phyloP scores from a whole-genome alignment of 2,113 vertebrate species.

The Holacanthus passer region DNA sequence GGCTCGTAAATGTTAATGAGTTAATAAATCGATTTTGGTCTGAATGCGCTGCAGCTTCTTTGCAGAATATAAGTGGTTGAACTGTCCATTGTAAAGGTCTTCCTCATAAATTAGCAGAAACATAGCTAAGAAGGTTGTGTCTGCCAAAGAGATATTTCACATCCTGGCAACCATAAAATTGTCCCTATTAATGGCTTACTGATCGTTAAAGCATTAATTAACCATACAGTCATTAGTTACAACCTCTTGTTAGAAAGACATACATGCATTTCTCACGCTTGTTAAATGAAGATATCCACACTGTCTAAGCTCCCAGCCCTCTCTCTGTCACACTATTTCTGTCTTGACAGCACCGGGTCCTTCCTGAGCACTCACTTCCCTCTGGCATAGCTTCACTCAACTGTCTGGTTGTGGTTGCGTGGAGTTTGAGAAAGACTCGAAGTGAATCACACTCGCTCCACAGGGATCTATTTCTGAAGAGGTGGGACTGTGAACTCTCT shows the following conservation, averaged over 20 bases:
- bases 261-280: background rate
- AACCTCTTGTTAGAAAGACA: background rate
- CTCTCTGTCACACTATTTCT: constrained; percentile 6
- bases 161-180: background rate
- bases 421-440: background rate
- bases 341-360: background rate
- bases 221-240: background rate
- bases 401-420: constrained; percentile 12
- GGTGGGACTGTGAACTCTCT: constrained; percentile 47
- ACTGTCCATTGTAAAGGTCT: background rate
- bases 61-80: background rate
- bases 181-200: background rate
- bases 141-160: background rate
- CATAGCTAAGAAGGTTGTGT: background rate
- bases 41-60: background rate
- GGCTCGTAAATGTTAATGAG: constrained; percentile 10
- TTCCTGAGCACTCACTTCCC: constrained; percentile 2
- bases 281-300: background rate
- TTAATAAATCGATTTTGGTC: background rate
- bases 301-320: background rate
- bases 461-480: constrained; percentile 37
- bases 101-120: background rate
- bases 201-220: background rate
- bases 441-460: constrained; percentile 47
- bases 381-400: background rate